These are phyloP conservation scores for Sericinus montela DNA, from an alignment of 2,888 invertebrate genomes.

Conservation along the genomic window DNA sequence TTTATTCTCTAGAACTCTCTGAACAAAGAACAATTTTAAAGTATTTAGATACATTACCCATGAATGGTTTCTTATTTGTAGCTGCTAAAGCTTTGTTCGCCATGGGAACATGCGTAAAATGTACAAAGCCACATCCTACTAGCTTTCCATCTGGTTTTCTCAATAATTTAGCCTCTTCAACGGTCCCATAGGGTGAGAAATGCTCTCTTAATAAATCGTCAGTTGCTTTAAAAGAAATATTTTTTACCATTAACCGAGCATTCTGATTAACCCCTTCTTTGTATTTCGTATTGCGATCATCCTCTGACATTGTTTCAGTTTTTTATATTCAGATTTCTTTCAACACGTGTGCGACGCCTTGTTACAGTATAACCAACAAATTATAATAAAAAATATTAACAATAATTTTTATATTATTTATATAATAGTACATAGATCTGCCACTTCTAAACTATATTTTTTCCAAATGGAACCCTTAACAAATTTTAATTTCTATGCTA, in stretches of 20 bases:
- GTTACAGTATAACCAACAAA: neutral
- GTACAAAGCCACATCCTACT: conserved; percentile 94
- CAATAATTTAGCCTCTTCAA: conserved; percentile 87
- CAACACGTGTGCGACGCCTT: neutral
- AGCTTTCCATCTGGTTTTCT: conserved; percentile 86
- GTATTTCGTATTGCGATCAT: conserved; percentile 30
- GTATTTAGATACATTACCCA: conserved; percentile 52
- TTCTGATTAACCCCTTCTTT: conserved; percentile 53
- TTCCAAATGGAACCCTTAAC: too few species aligned
- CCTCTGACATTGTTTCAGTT: conserved; percentile 18
- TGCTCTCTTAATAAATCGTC: conserved; percentile 83
- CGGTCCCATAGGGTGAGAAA: conserved; percentile 86
- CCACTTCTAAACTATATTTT: too few species aligned
- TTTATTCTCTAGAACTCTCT: too few species aligned
- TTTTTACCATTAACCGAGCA: conserved; percentile 83
- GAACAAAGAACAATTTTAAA: too few species aligned
- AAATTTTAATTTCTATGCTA: too few species aligned
- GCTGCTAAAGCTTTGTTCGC: conserved; percentile 88
- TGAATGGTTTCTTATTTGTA: conserved; percentile 82
- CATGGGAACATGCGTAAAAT: conserved; percentile 86
- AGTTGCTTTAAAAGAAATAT: conserved; percentile 86
- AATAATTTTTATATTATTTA: too few species aligned
- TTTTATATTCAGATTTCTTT: neutral
- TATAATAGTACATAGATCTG: too few species aligned
- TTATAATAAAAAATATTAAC: too few species aligned